Base-by-base conservation (phyloP, 2,888 invertebrate species). In the Teinopalpus imperialis region DNA sequence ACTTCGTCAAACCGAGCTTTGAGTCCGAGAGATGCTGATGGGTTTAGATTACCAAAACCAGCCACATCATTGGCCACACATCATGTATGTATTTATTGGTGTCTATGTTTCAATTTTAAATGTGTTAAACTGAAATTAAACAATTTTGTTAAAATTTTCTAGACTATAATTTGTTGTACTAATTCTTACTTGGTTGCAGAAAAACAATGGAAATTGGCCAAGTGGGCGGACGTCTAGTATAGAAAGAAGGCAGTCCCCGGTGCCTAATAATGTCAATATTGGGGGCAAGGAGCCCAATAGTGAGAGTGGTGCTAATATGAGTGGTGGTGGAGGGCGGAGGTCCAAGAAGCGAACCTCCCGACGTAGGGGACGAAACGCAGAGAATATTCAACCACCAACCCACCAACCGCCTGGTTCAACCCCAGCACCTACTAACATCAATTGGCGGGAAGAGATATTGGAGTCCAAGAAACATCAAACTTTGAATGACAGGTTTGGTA, bases 391-490 rank as follows among this genome's bases (percentile, higher is more conserved):
- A 59, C 44, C 74, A 61, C 49, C 57, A 56, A 24, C 61, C 57
- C 18, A 70, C 57, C 36, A 45, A 9, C 57, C 61, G 3, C 65
- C 67, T 1, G 61, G 61, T 8, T 56, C 63, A 27, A 46, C 64
- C 10, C 66, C 72, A 1, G 66, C 77, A 1, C 67, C 77, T 3
- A 66, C 79, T 29, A 59, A 63, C 20, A 55, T 57, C 27, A 89
- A 81, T 59, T 89, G 89, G 89, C 70, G 89, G 8, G 89, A 88
- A 27, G 89, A 89, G 59, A 89, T 89, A 51, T 56, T 86, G 1
- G 87, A 86, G 53, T 81, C 86, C 0, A 87, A 87, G 52, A 86
- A 83, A 50, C 71, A 74, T 6, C 62, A 68, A 36, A 53, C 68
- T 2, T 67, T 29, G 2, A 49, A 74, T 48, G 83, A 85, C 39